A percentile compares a stretch with the other conserved stretches of the same genome.
These are phyloP conservation scores for Ammospiza nelsoni DNA, from an alignment of 2,113 vertebrate genomes.

Conservation along the genomic window DNA sequence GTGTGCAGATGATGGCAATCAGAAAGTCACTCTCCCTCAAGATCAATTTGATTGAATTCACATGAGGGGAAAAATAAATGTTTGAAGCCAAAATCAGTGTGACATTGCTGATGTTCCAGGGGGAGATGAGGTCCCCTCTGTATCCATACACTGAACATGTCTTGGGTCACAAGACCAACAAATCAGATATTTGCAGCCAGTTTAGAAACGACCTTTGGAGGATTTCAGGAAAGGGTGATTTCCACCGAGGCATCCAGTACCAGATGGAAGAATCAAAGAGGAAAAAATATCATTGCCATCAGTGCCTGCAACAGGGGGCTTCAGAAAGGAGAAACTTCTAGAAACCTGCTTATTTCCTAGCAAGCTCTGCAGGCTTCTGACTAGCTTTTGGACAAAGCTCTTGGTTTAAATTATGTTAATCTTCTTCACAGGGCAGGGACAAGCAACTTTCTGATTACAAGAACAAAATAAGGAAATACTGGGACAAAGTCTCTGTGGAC, in stretches of 20 bases:
- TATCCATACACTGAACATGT: background rate
- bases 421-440: conserved; percentile 34
- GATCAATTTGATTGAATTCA: background rate
- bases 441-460: conserved; percentile 21
- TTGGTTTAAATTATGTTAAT: conserved; percentile 29
- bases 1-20: background rate
- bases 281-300: background rate
- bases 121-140: background rate
- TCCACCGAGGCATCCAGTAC: background rate
- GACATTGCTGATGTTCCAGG: background rate
- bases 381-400: background rate
- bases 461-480: conserved; percentile 42
- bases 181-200: background rate
- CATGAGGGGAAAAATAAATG: background rate
- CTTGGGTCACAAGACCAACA: background rate
- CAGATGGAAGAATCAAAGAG: background rate
- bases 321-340: background rate
- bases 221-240: background rate
- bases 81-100: background rate
- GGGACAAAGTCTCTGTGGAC: background rate
- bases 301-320: background rate
- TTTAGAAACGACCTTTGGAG: background rate
- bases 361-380: background rate
- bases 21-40: background rate
- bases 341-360: background rate